phyloP scores from a whole-genome alignment of 2,113 vertebrate species.

The Odocoileus virginianus region DNA sequence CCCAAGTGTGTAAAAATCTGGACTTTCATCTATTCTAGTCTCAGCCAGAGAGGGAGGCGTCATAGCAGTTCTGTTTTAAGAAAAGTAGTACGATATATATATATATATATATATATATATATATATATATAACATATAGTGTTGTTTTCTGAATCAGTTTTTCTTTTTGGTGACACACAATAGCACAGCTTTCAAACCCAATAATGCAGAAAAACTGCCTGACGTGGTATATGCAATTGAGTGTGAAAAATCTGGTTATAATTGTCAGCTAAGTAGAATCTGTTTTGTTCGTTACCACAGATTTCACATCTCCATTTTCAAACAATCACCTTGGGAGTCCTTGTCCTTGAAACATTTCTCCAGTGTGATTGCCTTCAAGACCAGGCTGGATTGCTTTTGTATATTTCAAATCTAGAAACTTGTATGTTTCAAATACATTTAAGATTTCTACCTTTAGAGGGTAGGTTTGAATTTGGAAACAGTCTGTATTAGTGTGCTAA shows the following conservation, averaged over 20 bases:
- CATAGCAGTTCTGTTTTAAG: background rate
- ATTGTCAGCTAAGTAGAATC: background rate
- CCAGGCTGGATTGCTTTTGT: background rate
- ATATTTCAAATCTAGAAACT: background rate
- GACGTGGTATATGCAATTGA: accelerated
- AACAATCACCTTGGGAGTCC: background rate
- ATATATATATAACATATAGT: background rate
- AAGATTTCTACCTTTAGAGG: background rate
- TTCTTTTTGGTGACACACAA: background rate
- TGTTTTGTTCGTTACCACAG: background rate
- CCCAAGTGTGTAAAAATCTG: background rate
- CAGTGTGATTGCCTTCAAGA: accelerated
- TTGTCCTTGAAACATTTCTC: background rate
- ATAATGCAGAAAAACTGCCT: background rate
- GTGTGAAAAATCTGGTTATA: background rate
- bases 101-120: background rate
- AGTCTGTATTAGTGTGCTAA: background rate
- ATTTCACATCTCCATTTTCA: background rate
- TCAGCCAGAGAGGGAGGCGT: background rate
- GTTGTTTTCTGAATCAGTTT: background rate
- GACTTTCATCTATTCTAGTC: constrained; percentile 25
- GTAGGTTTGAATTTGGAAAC: background rate
- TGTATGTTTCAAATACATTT: background rate
- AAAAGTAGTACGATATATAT: background rate
- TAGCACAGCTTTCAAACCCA: background rate